Evolutionary conservation across 2,888 invertebrate species (phyloP).

Genomic region (Limnephilus rhombicus): DNA sequence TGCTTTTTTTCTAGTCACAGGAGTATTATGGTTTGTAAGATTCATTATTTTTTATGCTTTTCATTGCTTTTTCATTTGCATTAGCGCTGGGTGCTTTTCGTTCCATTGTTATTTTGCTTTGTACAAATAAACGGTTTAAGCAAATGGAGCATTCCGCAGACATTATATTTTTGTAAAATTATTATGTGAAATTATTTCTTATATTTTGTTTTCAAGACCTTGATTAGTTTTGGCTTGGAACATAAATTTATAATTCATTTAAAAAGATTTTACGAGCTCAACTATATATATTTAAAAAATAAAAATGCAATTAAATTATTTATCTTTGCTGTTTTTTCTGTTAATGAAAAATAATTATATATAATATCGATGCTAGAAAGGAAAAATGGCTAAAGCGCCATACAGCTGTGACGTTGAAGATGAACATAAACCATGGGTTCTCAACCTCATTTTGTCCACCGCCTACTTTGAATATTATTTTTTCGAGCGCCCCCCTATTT

Average conservation of each 20-base stretch:
- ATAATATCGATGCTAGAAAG: too few relatives aligned
- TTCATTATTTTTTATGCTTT: neutral
- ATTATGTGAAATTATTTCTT: neutral
- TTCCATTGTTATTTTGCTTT: neutral
- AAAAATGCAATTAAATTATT: neutral
- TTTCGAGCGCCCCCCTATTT: too few relatives aligned
- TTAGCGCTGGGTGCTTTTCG: neutral
- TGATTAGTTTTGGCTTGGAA: neutral
- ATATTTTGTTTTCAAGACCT: neutral
- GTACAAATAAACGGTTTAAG: neutral
- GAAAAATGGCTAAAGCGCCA: too few relatives aligned
- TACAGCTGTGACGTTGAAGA: too few relatives aligned
- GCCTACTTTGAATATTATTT: too few relatives aligned
- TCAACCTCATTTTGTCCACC: too few relatives aligned
- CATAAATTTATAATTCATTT: neutral
- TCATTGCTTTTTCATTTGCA: constrained; percentile 16
- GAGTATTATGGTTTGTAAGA: neutral
- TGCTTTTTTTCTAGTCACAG: neutral
- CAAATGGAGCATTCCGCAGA: neutral
- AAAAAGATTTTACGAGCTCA: neutral
- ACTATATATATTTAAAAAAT: neutral
- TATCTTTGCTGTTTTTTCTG: too few relatives aligned
- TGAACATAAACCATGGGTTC: too few relatives aligned
- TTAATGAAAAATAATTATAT: too few relatives aligned
- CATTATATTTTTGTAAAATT: neutral